phyloP scores from a whole-genome alignment of 1,140 invertebrate genomes.

The Hypothenemus hampei region DNA sequence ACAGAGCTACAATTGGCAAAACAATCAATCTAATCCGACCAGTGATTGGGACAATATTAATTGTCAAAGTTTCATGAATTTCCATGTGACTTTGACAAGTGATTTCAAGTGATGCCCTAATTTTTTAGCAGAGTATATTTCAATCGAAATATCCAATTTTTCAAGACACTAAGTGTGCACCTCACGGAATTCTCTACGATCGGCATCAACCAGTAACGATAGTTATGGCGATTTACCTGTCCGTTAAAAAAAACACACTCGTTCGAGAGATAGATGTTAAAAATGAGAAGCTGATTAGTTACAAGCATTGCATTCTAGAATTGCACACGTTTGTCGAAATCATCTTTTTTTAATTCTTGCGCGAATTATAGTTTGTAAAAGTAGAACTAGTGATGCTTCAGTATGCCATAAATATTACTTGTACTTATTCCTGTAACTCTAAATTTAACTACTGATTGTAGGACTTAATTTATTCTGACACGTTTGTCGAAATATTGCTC shows the following conservation, averaged over 20 bases:
- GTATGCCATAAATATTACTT: background rate
- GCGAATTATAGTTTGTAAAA: background rate
- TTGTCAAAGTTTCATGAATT: too few relatives aligned
- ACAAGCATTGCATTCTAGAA: background rate
- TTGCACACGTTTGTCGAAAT: background rate
- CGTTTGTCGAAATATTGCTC: too few relatives aligned
- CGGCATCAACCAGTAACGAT: background rate
- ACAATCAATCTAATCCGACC: too few relatives aligned
- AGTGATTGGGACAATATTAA: too few relatives aligned
- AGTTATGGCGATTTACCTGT: background rate
- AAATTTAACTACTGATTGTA: background rate
- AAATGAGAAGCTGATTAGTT: background rate
- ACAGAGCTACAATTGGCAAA: too few relatives aligned
- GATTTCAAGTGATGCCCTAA: too few relatives aligned
- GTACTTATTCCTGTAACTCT: background rate
- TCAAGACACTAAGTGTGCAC: background rate
- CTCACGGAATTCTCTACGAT: background rate
- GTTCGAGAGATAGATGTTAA: background rate
- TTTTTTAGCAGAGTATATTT: too few relatives aligned
- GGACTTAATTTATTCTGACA: background rate
- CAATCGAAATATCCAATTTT: background rate
- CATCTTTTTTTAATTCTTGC: background rate
- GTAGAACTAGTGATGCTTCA: background rate
- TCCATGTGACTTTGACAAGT: too few relatives aligned
- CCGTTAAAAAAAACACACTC: background rate